Evolutionary conservation across 2,113 vertebrate species (phyloP), one percentile per base, ranked within the genome.

Genomic region (Polyodon spathula): DNA sequence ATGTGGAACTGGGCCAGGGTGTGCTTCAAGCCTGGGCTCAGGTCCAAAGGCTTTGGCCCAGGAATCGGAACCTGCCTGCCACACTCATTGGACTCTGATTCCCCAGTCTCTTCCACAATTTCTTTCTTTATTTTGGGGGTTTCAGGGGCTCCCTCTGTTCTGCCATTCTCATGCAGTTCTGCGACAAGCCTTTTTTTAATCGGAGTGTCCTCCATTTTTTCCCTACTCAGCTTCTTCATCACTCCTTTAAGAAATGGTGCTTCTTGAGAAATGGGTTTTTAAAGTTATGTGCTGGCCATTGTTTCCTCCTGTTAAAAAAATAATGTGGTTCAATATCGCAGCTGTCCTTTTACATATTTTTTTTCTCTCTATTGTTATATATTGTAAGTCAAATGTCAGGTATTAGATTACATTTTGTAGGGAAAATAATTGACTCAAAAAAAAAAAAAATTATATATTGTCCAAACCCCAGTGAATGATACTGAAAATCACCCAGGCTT

Each of bases 1-100:
- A 99, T 82, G 48, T 95, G 93, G 78, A 99, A 99, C 76, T 98
- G 95, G 64, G 95, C 95, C 78, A 98, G 76, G 0, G 96, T 99
- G 79, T 97, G 94, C 72, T 98, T 97, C 69, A 99, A 86, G 66
- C 92, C 95, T 5, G 96, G 94, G 74, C 95, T 98, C 72, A 98
- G 83, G 78, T 89, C 89, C 72, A 95, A 82, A 73, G 91, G 88
- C 74, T 93, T 92, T 51, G 86, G 78, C 37, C 81, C 70, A 0
- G 81, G 70, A 68, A 82, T 60, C 59, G 73, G 71, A 51, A 79
- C 71, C 17, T 83, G 77, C 63, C 76, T 77, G 83, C 86, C 84
- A 88, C 73, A 75, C 5, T 67, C 57, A 72, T 84, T 86, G 7
- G 79, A 62, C 0, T 81, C 71, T 64, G 76, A 67, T 63, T 92